Evolutionary conservation across 2,888 invertebrate genomes (phyloP), one percentile per base, ranked within the genome.

Genomic region (Syritta pipiens): DNA sequence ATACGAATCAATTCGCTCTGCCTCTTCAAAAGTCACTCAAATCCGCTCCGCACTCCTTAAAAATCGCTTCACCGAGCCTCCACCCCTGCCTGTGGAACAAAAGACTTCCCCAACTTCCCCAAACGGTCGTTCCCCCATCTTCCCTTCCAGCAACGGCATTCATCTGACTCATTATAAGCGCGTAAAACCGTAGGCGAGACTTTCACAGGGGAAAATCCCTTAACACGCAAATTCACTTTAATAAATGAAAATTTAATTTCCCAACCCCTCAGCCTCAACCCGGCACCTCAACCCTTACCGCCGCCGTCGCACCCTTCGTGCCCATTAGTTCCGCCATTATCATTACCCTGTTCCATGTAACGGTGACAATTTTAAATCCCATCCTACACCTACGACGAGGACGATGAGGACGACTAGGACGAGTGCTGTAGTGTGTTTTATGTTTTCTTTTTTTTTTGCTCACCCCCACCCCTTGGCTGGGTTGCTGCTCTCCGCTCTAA

Each of bases 191-290:
- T 24, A 53, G 65, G 65, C 65, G 46, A 77, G 77, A 55, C 59
- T 28, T 44, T 30, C 4, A 22, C 28, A 35, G n/a, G 55, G 65
- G 59, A 65, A 72, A 77, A 77, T 77, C 77, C 77, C 55, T 67
- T 60, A 68, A 77, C 77, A 77, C 77, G 60, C 59, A 77, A 77
- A 77, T 77, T 77, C 77, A 77, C 77, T 77, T 77, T 65, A 72
- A 77, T 72, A 72, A 72, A 77, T 77, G 71, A 71, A 77, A 77
- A 77, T 77, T 63, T 77, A 77, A 77, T 71, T 77, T 77, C 62
- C 42, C 40, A 37, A 17, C 48, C 30, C 4, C n/a, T n/a, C n/a
- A n/a, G n/a, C 6, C 3, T 26, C 48, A 57, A 12, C 30, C 35
- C 19, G 24, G 44, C 24, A 44, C 60, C 46, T 17, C 28, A 10